Evolutionary conservation across 1,140 invertebrate species (phyloP).

Genomic region (Zaprionus kolodkinae): DNA sequence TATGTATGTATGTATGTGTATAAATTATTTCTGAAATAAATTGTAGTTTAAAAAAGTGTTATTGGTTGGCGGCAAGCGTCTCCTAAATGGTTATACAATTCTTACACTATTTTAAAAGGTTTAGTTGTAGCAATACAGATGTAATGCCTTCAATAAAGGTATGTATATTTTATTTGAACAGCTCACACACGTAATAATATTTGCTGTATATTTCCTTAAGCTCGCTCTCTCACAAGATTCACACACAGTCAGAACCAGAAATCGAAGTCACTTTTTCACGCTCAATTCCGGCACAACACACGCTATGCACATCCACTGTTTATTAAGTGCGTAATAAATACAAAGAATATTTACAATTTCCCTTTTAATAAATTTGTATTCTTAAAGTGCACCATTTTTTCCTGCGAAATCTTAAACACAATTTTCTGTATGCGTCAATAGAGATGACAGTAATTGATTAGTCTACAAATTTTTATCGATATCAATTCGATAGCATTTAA

Average conservation of each 20-base stretch:
- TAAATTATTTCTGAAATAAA: slow-evolving; percentile 8
- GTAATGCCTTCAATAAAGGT: slow-evolving; percentile 63
- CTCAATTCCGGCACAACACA: slow-evolving; percentile 72
- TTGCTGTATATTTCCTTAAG: slow-evolving; percentile 57
- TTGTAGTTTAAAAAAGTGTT: slow-evolving; percentile 25
- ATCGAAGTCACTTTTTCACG: slow-evolving; percentile 68
- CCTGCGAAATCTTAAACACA: slow-evolving; percentile 29
- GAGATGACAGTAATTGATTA: background rate
- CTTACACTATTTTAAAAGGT: slow-evolving; percentile 73
- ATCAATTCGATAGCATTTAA: background rate
- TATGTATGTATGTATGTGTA: slow-evolving; percentile 5
- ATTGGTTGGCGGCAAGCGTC: slow-evolving; percentile 39
- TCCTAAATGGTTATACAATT: slow-evolving; percentile 76
- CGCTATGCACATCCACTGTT: slow-evolving; percentile 73
- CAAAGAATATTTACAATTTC: slow-evolving; percentile 78
- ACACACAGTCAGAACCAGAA: slow-evolving; percentile 74
- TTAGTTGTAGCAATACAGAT: slow-evolving; percentile 66
- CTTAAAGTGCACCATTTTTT: slow-evolving; percentile 58
- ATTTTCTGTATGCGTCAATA: slow-evolving; percentile 51
- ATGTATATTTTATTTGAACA: slow-evolving; percentile 60
- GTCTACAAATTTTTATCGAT: background rate
- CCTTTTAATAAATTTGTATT: slow-evolving; percentile 58
- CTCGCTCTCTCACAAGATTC: slow-evolving; percentile 79
- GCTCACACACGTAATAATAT: slow-evolving; percentile 71
- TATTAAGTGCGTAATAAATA: slow-evolving; percentile 73